Evolutionary conservation across 92 coral and sea anemone genomes (phyloP).

Genomic region (Phenganax marumi): DNA sequence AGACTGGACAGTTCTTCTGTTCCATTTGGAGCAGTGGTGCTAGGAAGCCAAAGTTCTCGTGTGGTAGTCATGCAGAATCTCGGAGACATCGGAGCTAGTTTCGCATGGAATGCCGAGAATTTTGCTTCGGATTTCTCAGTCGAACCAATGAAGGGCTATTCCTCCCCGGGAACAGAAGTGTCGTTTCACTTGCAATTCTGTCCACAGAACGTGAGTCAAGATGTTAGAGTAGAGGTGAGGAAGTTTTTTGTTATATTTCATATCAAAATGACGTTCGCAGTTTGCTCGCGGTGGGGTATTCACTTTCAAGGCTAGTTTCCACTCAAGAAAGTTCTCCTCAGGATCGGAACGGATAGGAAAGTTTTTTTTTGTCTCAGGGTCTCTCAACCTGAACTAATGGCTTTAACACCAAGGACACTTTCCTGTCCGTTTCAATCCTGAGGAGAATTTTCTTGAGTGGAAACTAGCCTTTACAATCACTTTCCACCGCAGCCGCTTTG

Average conservation of each 20-base stretch:
- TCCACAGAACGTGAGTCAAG: conserved; percentile 83
- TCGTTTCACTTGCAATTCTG: conserved; percentile 81
- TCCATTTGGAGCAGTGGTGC: conserved; percentile 97
- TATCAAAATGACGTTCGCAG: too few species aligned
- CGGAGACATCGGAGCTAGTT: conserved; percentile 96
- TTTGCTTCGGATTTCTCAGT: conserved; percentile 83
- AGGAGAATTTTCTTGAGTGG: too few species aligned
- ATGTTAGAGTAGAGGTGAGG: conserved; percentile 86
- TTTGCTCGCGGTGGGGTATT: too few species aligned
- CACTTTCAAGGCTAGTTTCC: too few species aligned
- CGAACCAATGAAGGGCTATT: conserved; percentile 82
- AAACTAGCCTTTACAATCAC: too few species aligned
- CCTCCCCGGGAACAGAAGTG: conserved; percentile 94
- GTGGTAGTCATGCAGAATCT: conserved; percentile 90
- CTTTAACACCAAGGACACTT: too few species aligned
- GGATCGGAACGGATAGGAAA: too few species aligned
- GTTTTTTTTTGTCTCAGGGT: too few species aligned
- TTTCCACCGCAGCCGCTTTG: too few species aligned
- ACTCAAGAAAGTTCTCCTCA: too few species aligned
- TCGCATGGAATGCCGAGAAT: conserved; percentile 84
- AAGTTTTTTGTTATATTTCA: not conserved
- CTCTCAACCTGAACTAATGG: too few species aligned
- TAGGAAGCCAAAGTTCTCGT: conserved; percentile 85
- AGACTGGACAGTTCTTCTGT: conserved; percentile 85
- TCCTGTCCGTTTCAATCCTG: too few species aligned